These are phyloP conservation scores for Threskiornis aethiopicus DNA, from an alignment of 2,797 vertebrate species.

Conservation along the genomic window DNA sequence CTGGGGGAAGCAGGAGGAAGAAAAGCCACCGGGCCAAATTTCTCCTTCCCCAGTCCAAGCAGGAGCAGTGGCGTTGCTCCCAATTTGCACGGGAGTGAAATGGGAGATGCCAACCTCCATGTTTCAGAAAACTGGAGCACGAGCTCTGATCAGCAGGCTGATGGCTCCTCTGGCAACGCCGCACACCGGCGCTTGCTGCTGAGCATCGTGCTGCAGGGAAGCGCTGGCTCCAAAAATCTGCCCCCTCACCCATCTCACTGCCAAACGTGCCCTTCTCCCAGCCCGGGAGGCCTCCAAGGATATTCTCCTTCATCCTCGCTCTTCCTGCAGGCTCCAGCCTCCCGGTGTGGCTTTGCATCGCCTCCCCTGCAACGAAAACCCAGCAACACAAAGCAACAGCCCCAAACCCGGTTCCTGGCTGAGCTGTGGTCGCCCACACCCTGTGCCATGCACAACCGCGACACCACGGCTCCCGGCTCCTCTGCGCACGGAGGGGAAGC, in stretches of 20 bases:
- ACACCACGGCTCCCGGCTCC: neutral
- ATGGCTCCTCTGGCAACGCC: neutral
- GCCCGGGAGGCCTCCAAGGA: neutral
- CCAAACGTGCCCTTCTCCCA: neutral
- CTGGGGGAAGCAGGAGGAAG: neutral
- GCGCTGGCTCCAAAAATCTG: neutral
- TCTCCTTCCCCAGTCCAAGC: neutral
- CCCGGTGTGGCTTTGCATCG: neutral
- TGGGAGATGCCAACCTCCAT: neutral
- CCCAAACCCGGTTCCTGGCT: neutral
- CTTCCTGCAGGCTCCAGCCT: neutral
- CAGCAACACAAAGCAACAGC: neutral
- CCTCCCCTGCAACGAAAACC: neutral
- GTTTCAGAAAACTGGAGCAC: neutral
- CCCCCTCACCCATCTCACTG: neutral
- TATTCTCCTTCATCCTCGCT: neutral
- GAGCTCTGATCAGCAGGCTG: neutral
- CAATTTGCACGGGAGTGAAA: neutral
- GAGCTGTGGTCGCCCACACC: neutral
- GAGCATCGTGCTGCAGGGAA: neutral
- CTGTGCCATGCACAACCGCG: fast-evolving
- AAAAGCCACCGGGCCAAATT: neutral
- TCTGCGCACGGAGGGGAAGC: fast-evolving
- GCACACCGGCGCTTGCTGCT: neutral
- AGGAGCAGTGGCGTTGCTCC: neutral